phyloP scores from a whole-genome alignment of 2,113 vertebrate species.

The Fulmarus glacialis region DNA sequence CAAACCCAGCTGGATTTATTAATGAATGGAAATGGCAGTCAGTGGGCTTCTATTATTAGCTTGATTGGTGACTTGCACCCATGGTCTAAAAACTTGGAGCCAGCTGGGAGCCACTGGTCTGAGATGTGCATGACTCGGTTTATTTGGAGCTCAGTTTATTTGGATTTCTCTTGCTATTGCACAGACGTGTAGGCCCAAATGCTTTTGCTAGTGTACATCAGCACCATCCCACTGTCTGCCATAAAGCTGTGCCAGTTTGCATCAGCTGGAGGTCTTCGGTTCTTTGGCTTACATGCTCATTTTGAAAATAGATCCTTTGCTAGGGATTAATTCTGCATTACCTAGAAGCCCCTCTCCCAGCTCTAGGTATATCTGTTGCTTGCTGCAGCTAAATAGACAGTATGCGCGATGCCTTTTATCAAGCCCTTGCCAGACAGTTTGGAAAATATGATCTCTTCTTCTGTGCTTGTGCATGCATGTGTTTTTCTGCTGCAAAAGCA shows the following conservation, averaged over 20 bases:
- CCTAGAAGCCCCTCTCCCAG: neutral
- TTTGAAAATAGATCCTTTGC: neutral
- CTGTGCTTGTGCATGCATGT: neutral
- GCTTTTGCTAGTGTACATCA: neutral
- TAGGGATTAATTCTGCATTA: neutral
- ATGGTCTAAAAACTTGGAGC: neutral
- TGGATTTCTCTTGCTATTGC: neutral
- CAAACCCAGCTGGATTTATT: neutral
- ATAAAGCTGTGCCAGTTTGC: neutral
- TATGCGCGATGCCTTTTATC: neutral
- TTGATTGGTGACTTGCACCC: neutral
- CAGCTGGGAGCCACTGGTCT: neutral
- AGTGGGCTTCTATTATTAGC: neutral
- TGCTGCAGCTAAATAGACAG: conserved; percentile 5
- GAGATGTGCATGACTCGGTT: neutral
- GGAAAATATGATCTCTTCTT: conserved; percentile 47
- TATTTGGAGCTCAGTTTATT: neutral
- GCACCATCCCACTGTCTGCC: neutral
- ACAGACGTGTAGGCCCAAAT: neutral
- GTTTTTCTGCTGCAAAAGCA: conserved; percentile 23
- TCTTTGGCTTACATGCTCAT: neutral
- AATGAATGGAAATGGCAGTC: neutral
- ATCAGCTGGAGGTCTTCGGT: neutral
- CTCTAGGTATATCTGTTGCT: neutral
- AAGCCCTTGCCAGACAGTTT: neutral